Conservation (phyloP, 2,113 vertebrate genomes). For the Catharus fuscescens region DNA sequence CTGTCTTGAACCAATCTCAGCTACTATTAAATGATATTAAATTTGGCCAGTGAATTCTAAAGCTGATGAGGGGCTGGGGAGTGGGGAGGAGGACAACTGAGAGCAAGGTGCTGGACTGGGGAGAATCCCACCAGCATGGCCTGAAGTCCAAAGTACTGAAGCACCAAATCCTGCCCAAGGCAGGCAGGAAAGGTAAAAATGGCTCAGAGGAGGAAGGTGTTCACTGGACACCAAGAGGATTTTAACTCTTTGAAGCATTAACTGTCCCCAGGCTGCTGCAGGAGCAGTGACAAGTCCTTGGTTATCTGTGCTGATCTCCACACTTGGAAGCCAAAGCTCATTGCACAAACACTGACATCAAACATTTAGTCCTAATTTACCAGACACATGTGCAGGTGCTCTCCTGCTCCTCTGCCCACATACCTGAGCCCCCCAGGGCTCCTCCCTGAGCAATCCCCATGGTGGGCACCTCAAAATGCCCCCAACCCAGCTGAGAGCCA, state of each 20-base stretch:
- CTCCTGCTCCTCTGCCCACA: rapidly evolving
- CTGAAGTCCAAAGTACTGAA: background rate
- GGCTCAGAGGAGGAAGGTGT: background rate
- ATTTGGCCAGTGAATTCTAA: background rate
- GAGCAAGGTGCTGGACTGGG: background rate
- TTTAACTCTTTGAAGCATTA: background rate
- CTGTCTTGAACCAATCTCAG: background rate
- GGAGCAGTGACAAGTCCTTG: background rate
- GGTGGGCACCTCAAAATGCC: rapidly evolving
- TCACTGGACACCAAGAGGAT: rapidly evolving
- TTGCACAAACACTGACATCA: background rate
- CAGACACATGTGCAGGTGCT: rapidly evolving
- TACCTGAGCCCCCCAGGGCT: background rate
- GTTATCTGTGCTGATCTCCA: background rate
- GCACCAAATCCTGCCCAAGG: background rate
- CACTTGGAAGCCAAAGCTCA: background rate
- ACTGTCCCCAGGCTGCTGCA: background rate
- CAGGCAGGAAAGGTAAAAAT: background rate
- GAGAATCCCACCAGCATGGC: background rate
- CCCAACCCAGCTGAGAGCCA: background rate
- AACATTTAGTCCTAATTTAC: background rate
- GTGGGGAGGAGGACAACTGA: background rate
- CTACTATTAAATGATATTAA: background rate
- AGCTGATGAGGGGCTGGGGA: background rate
- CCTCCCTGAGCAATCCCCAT: rapidly evolving